A percentile compares a stretch with the other conserved stretches of the same genome.
phyloP scores from a whole-genome alignment of 1,140 invertebrate species.

The Doryteuthis pealeii region DNA sequence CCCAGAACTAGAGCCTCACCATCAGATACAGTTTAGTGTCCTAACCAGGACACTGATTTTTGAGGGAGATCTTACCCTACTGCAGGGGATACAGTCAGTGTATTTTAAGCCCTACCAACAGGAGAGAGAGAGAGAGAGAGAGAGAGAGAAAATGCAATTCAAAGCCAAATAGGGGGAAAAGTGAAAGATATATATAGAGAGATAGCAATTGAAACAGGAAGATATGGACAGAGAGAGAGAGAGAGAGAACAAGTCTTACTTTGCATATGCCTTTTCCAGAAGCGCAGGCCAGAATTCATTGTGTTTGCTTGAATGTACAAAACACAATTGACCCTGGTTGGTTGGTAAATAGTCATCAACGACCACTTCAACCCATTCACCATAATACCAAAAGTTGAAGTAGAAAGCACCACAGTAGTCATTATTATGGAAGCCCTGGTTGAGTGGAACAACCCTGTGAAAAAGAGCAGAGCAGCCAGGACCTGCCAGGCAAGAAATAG shows the following conservation, averaged over 20 bases:
- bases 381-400: conserved; percentile 79
- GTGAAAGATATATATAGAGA: neutral
- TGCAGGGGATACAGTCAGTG: too few species aligned
- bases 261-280: conserved; percentile 82
- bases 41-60: too few species aligned
- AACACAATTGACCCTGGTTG: conserved; percentile 68
- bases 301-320: conserved; percentile 69
- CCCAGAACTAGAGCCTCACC: too few species aligned
- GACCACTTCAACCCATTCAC: conserved; percentile 75
- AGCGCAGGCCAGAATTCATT: conserved; percentile 80
- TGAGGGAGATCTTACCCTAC: too few species aligned
- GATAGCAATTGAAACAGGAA: neutral
- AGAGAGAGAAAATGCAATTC: neutral
- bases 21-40: too few species aligned
- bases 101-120: too few species aligned
- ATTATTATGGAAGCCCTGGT: conserved; percentile 68
- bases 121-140: neutral
- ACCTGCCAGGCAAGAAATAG: conserved; percentile 68
- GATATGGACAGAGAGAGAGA: too few species aligned
- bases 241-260: conserved; percentile 63
- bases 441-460: conserved; percentile 70
- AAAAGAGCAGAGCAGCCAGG: conserved; percentile 69
- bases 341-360: conserved; percentile 75
- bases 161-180: conserved; percentile 4
- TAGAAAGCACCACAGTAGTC: conserved; percentile 63